Evolutionary conservation across 2,797 vertebrate genomes (phyloP).

Genomic region (Channallabes apus): DNA sequence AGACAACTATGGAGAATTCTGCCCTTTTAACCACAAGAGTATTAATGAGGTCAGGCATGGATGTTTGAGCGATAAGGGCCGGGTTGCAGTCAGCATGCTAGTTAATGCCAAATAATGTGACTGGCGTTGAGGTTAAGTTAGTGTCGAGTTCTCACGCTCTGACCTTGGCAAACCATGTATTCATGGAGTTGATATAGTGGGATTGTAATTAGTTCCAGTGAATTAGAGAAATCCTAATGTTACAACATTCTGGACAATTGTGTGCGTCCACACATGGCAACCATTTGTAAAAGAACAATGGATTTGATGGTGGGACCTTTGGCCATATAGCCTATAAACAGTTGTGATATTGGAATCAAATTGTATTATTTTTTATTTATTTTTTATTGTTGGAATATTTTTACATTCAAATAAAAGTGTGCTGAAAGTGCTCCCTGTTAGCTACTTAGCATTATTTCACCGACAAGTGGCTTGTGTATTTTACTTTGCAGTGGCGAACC

Average conservation of each 20-base stretch:
- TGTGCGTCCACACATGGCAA: background rate
- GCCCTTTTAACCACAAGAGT: background rate
- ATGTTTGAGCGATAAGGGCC: too few relatives aligned
- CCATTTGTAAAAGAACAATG: background rate
- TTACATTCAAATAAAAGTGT: background rate
- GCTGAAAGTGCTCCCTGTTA: background rate
- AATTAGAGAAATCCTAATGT: background rate
- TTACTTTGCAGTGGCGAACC: conserved; percentile 76
- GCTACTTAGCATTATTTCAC: background rate
- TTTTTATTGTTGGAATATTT: background rate
- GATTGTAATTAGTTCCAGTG: background rate
- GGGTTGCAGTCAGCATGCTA: background rate
- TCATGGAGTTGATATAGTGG: background rate
- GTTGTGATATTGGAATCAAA: too few relatives aligned
- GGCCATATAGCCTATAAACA: background rate
- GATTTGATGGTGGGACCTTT: background rate
- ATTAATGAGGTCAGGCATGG: background rate
- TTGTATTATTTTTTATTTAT: too few relatives aligned
- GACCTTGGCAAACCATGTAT: background rate
- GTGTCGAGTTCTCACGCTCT: background rate
- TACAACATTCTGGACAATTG: background rate
- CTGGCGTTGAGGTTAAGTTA: background rate
- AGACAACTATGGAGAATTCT: background rate
- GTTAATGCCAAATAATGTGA: background rate
- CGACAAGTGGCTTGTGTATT: background rate